These are phyloP conservation scores for Toxotes chatareus DNA, from an alignment of 2,113 vertebrate species.

Conservation along the genomic window DNA sequence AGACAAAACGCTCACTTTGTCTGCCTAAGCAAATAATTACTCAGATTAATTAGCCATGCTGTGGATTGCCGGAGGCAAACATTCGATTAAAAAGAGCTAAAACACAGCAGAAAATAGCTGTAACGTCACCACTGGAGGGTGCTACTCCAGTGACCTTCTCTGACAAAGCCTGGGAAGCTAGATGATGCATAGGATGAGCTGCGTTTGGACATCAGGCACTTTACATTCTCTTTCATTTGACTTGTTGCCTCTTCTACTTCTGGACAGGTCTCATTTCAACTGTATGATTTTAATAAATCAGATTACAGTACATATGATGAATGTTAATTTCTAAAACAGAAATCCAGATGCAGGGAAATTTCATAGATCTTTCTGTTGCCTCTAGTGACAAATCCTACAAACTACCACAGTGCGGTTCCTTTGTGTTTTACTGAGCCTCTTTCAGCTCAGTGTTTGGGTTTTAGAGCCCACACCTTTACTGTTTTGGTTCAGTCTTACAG, in stretches of 20 bases:
- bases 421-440: too few species aligned
- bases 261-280: slow-evolving; percentile 2
- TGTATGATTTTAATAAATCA: neutral
- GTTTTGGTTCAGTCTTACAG: too few species aligned
- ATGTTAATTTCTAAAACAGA: neutral
- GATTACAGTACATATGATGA: neutral
- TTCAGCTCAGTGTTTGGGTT: too few species aligned
- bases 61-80: slow-evolving; percentile 82
- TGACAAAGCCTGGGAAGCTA: slow-evolving; percentile 63
- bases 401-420: too few species aligned
- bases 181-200: slow-evolving; percentile 53
- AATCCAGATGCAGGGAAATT: neutral
- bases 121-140: slow-evolving; percentile 76
- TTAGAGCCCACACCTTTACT: too few species aligned
- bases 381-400: too few species aligned
- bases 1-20: slow-evolving; percentile 84
- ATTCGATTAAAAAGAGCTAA: slow-evolving; percentile 75
- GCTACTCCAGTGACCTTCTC: slow-evolving; percentile 73
- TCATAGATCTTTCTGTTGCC: neutral
- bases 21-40: slow-evolving; percentile 88
- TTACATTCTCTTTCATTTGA: slow-evolving; percentile 43
- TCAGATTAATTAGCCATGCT: slow-evolving; percentile 85
- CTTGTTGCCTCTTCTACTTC: slow-evolving; percentile 26
- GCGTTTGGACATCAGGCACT: slow-evolving; percentile 22
- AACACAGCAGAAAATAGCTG: slow-evolving; percentile 73